A percentile compares a stretch with the other conserved stretches of the same genome.
Conservation (phyloP, 2,797 vertebrate genomes). For the Sylvilagus floridanus region DNA sequence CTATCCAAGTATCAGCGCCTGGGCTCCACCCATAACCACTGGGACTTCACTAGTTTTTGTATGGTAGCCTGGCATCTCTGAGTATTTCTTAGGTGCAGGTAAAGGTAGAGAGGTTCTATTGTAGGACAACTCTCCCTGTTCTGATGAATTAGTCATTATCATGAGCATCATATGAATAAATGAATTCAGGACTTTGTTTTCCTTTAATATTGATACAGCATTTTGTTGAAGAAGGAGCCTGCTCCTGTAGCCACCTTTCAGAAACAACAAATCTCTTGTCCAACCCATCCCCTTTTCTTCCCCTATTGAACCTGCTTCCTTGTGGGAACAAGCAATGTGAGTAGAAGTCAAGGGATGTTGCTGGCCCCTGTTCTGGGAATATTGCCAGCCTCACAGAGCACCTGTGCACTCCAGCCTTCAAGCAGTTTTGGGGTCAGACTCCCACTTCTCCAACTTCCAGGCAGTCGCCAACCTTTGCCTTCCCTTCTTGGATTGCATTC, state of each 20-base stretch:
- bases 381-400: fast-evolving
- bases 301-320: neutral
- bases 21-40: neutral
- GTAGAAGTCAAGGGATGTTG: neutral
- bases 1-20: neutral
- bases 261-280: neutral
- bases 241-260: conserved; percentile 13
- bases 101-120: neutral
- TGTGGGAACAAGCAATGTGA: neutral
- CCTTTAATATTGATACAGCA: conserved; percentile 43
- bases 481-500: conserved; percentile 34
- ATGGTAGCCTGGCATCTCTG: neutral
- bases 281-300: neutral
- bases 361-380: neutral
- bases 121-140: neutral
- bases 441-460: neutral
- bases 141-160: conserved; percentile 32
- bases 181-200: conserved; percentile 11
- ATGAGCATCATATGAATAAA: neutral
- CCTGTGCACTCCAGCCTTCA: neutral
- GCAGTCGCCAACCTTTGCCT: neutral
- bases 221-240: neutral
- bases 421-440: neutral
- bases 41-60: neutral
- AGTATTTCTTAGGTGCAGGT: neutral